Conservation (phyloP, 2,797 vertebrate genomes). For the Rhabdophis nuchalis region DNA sequence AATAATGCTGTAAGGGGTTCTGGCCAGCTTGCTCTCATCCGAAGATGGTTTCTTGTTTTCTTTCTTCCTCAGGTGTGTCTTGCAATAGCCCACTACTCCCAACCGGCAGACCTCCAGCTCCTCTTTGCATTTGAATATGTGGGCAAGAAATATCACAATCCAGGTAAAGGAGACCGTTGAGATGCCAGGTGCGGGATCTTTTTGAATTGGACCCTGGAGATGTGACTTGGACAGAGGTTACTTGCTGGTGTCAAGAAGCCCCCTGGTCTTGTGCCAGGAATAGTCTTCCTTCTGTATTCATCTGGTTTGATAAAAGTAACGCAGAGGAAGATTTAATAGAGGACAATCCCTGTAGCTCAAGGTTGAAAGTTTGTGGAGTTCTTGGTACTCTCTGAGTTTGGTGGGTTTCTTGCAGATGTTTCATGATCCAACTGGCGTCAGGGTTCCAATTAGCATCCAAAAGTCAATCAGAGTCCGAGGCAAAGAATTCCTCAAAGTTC, state of each 20-base stretch:
- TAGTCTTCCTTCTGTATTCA: not conserved
- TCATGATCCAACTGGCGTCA: not conserved
- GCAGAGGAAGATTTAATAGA: not conserved
- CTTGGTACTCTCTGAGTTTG: not conserved
- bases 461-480: too few relatives aligned
- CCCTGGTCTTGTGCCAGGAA: not conserved
- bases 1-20: not conserved
- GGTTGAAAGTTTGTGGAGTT: not conserved
- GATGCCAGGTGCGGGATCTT: not conserved
- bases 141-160: slow-evolving; percentile 83
- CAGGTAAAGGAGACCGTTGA: slow-evolving; percentile 64
- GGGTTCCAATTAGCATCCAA: too few relatives aligned
- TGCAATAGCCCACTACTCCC: slow-evolving; percentile 95
- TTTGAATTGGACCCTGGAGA: not conserved
- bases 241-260: slow-evolving; percentile 10
- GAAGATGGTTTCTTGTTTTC: not conserved
- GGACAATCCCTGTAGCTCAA: not conserved
- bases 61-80: slow-evolving; percentile 85
- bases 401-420: not conserved
- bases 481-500: too few relatives aligned
- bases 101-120: slow-evolving; percentile 93
- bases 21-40: not conserved
- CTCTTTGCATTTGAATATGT: slow-evolving; percentile 98
- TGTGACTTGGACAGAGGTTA: not conserved
- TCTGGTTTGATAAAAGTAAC: not conserved